phyloP scores from a whole-genome alignment of 2,113 vertebrate genomes.

The Typhlomys cinereus region DNA sequence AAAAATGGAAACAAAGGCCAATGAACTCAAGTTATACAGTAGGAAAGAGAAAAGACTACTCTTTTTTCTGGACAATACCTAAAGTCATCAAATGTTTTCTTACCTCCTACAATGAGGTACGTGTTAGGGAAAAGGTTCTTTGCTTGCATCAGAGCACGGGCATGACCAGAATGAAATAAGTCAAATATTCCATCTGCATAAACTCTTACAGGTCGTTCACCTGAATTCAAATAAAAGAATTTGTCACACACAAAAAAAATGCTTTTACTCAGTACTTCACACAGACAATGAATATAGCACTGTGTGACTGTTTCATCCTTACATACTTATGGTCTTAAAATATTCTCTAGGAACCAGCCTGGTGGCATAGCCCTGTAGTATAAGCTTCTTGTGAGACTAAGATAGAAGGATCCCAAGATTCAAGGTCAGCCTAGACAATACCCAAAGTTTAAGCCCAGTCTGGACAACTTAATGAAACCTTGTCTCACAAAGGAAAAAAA shows the following conservation, averaged over 20 bases:
- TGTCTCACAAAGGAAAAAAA: neutral
- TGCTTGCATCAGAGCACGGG: slow-evolving; percentile 98
- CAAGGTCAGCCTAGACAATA: neutral
- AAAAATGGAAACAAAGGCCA: neutral
- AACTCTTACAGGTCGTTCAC: slow-evolving; percentile 94
- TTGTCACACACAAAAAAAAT: slow-evolving; percentile 50
- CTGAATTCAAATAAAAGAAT: slow-evolving; percentile 82
- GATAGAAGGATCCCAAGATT: neutral
- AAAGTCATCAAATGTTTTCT: slow-evolving; percentile 67
- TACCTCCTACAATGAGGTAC: slow-evolving; percentile 98
- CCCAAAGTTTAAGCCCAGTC: neutral
- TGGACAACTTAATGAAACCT: neutral
- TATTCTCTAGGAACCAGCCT: neutral
- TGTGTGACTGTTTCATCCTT: neutral
- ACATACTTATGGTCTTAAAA: neutral
- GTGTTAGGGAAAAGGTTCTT: slow-evolving; percentile 99
- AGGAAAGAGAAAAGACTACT: neutral
- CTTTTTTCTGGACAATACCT: neutral
- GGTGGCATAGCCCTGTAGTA: neutral
- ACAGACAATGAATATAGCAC: neutral
- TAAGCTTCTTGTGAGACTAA: neutral
- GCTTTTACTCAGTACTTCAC: neutral
- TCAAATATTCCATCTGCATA: slow-evolving; percentile 99
- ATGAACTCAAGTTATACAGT: neutral
- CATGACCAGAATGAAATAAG: slow-evolving; percentile 98